Evolutionary conservation across 2,888 invertebrate species (phyloP), one percentile per base, ranked within the genome.

Genomic region (Drosophila subquinaria): DNA sequence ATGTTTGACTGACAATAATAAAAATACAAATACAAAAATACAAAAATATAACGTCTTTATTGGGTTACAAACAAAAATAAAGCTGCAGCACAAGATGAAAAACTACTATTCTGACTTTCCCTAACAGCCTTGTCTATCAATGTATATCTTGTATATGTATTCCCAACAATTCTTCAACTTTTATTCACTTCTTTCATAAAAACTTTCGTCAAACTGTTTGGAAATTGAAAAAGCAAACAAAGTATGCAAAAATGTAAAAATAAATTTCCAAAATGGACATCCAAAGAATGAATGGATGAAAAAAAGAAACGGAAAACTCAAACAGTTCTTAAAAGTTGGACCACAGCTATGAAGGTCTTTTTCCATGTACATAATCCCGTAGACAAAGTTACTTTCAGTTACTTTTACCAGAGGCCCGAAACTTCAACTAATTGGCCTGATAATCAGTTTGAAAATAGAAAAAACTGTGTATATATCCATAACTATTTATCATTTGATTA

Each of bases 211-310:
- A 53, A 57, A 40, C 47, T 74, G 65, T 66, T 74, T 61, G 53
- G 11, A 68, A 73, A 76, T 82, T 70, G 55, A 56, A 70, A 73
- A 51, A 48, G 27, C 68, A 65, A 76, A 69, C 27, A n/a, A 57
- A 59, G 36, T 51, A 51, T 38, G 52, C 33, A 40, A 50, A 33
- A 55, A 50, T 55, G 17, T 5, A 43, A 50, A 45, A 35, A 27
- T 15, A 23, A 61, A 61, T 36, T 23, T 33, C 23, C 23, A n/a
- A 55, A 64, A 48, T 17, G 13, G 9, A 47, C 23, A 52, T 17
- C n/a, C 17, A 42, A 33, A 33, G 23, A 61, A 23, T 23, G 15
- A 17, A 20, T 35, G 20, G 17, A 20, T 40, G 27, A 38, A 48
- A 15, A 42, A 42, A 43, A 35, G n/a, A 52, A 51, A 61, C 17